These are phyloP conservation scores for Crossaster papposus DNA, from an alignment of 53 echinoderm and acorn worm species.

Conservation along the genomic window DNA sequence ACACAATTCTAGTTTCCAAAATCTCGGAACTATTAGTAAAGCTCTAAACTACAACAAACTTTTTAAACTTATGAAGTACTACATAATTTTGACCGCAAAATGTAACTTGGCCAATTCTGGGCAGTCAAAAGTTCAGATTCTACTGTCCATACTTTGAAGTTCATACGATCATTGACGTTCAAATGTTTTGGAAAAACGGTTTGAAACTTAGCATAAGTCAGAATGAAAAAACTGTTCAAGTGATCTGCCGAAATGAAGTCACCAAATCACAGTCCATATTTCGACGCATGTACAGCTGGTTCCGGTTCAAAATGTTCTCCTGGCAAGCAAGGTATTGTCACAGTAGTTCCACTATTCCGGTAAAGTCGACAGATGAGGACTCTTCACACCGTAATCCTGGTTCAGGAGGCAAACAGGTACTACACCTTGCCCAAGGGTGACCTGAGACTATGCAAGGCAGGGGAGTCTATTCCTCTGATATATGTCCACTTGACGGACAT, in stretches of 20 bases:
- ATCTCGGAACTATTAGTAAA: neutral
- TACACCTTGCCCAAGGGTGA: slow-evolving; percentile 12
- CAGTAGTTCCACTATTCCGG: neutral
- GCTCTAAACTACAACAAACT: neutral
- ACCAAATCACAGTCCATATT: too few species aligned
- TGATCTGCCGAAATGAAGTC: too few species aligned
- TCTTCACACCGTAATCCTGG: slow-evolving; percentile 1
- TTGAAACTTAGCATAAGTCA: neutral
- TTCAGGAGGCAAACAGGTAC: slow-evolving; percentile 8
- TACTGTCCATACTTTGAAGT: neutral
- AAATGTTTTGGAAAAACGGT: neutral
- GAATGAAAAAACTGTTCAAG: neutral
- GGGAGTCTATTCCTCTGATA: too few species aligned
- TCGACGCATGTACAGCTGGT: too few species aligned
- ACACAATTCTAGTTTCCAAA: slow-evolving; percentile 30
- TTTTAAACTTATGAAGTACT: neutral
- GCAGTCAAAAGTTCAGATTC: neutral
- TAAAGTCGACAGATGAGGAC: neutral
- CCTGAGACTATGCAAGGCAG: neutral
- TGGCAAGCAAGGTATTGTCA: too few species aligned
- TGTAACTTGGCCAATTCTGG: too few species aligned
- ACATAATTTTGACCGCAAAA: neutral
- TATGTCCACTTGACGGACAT: too few species aligned
- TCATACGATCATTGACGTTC: neutral
- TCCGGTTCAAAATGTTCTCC: too few species aligned